phyloP scores from a whole-genome alignment of 1,140 invertebrate species.

The Melitaea cinxia region DNA sequence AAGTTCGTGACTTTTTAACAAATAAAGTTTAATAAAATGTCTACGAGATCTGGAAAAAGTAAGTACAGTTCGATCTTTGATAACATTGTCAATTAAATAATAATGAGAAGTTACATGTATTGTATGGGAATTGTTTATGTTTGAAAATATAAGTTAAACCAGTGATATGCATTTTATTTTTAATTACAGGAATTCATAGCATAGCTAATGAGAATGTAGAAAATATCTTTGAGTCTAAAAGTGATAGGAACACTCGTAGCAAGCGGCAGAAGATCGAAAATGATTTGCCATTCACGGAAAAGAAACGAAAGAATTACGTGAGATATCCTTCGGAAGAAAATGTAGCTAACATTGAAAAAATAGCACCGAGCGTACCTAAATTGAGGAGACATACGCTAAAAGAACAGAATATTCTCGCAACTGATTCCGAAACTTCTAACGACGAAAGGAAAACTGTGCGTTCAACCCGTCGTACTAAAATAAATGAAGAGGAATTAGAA shows the following conservation, averaged over 20 bases:
- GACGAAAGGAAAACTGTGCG: slow-evolving; percentile 31
- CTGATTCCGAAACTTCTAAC: slow-evolving; percentile 33
- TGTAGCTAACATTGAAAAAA: background rate
- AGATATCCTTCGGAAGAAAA: slow-evolving; percentile 57
- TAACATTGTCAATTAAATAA: no score
- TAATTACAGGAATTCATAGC: slow-evolving; percentile 53
- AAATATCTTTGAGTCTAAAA: slow-evolving; percentile 35
- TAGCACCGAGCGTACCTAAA: slow-evolving; percentile 27
- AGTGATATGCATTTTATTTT: background rate
- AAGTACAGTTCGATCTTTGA: slow-evolving; percentile 37
- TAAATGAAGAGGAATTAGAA: slow-evolving; percentile 23
- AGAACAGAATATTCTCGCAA: slow-evolving; percentile 47
- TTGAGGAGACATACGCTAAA: slow-evolving; percentile 55
- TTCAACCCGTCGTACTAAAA: slow-evolving; percentile 45
- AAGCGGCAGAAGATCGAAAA: slow-evolving; percentile 47
- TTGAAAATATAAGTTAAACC: background rate
- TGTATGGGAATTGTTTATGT: background rate
- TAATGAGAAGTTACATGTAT: no score
- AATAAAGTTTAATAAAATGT: slow-evolving; percentile 47
- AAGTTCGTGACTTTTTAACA: slow-evolving; percentile 5
- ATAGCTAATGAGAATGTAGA: slow-evolving; percentile 42
- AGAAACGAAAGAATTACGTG: slow-evolving; percentile 59
- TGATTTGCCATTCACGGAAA: slow-evolving; percentile 45
- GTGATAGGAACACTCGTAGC: slow-evolving; percentile 54
- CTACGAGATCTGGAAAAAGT: slow-evolving; percentile 71